These are phyloP conservation scores for Pristionchus entomophagus DNA, from an alignment of 2,888 invertebrate genomes.

Conservation along the genomic window DNA sequence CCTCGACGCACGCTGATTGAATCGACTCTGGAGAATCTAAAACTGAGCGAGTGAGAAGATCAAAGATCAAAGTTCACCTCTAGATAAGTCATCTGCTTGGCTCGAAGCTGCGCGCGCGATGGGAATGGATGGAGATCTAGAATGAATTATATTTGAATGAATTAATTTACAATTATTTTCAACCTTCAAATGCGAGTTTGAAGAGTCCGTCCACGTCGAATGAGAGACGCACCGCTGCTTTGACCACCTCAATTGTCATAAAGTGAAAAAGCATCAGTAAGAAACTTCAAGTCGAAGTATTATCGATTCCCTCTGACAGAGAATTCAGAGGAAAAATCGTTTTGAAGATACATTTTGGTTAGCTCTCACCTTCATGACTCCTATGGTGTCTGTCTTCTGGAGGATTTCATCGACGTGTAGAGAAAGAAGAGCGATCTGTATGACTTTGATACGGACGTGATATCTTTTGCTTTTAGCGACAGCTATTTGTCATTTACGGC, in stretches of 20 bases:
- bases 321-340: background rate
- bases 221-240: constrained; percentile 78
- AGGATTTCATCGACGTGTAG: constrained; percentile 77
- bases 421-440: constrained; percentile 77
- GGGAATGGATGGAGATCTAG: constrained; percentile 78
- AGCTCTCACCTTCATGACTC: constrained; percentile 77
- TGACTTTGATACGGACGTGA: no score
- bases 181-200: constrained; percentile 73
- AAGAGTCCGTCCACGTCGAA: constrained; percentile 79
- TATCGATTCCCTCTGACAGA: background rate
- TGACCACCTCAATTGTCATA: constrained; percentile 73
- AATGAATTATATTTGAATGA: background rate
- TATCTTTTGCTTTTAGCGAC: background rate
- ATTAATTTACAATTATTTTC: background rate
- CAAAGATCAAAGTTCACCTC: constrained; percentile 64
- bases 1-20: constrained; percentile 23
- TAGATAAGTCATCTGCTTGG: constrained; percentile 78
- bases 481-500: background rate
- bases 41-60: background rate
- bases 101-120: constrained; percentile 76
- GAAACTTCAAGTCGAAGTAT: background rate
- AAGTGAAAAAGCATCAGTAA: background rate
- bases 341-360: no score
- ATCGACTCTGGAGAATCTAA: constrained; percentile 23
- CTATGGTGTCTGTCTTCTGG: constrained; percentile 78